A percentile compares a stretch with the other conserved stretches of the same genome.
Conservation (phyloP, 2,113 vertebrate genomes). For the Ondatra zibethicus region DNA sequence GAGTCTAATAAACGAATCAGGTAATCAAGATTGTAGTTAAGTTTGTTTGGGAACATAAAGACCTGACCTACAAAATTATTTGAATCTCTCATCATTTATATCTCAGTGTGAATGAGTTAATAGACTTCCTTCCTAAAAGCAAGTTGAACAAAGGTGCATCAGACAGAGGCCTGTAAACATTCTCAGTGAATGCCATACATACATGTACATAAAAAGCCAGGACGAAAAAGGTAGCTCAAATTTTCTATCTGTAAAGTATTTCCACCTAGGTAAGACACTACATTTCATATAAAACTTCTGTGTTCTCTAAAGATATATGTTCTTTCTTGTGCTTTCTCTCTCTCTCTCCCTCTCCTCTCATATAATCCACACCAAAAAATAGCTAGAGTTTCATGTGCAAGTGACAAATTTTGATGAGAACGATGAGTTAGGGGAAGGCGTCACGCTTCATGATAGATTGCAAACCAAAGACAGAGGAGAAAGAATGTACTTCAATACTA, state of each 20-base stretch:
- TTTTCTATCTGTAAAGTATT: neutral
- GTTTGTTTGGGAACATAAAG: constrained; percentile 27
- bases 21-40: neutral
- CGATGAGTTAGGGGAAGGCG: constrained; percentile 39
- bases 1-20: neutral
- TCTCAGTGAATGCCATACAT: neutral
- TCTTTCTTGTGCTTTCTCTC: neutral
- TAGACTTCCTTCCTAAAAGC: constrained; percentile 21
- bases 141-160: neutral
- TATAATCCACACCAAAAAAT: neutral
- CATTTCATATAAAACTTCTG: neutral
- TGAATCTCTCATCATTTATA: neutral
- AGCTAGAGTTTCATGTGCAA: neutral
- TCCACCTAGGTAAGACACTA: neutral
- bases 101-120: neutral
- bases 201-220: neutral
- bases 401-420: constrained; percentile 59
- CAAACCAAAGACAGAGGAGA: constrained; percentile 53
- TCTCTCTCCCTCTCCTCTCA: no score
- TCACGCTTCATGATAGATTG: constrained; percentile 55
- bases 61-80: neutral
- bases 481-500: constrained; percentile 48
- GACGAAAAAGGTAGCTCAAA: neutral
- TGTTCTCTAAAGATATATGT: neutral
- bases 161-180: neutral